phyloP scores from a whole-genome alignment of 2,113 vertebrate species.

The Hemiscyllium ocellatum region DNA sequence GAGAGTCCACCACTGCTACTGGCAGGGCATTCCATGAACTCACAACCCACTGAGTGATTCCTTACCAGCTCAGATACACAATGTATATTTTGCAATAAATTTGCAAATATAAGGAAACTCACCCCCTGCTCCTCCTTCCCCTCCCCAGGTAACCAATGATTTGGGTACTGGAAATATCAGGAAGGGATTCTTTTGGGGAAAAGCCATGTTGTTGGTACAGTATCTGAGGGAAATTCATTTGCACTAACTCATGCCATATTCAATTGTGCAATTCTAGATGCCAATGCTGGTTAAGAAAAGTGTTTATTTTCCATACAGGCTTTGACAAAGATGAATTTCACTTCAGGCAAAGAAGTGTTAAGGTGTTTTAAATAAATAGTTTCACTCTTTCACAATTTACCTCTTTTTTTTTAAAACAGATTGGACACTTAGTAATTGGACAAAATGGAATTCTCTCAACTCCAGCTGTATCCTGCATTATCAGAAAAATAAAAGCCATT shows the following conservation, averaged over 20 bases:
- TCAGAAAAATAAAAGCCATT: slow-evolving; percentile 88
- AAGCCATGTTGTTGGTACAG: not conserved
- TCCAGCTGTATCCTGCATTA: slow-evolving; percentile 91
- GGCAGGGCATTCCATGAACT: too few species aligned
- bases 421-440: slow-evolving; percentile 86
- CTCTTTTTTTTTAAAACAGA: slow-evolving; percentile 57
- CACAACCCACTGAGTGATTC: too few species aligned
- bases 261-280: not conserved
- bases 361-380: not conserved
- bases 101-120: not conserved
- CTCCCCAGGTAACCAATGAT: too few species aligned
- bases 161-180: not conserved
- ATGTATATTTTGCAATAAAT: not conserved
- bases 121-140: too few species aligned
- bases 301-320: not conserved
- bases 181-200: not conserved
- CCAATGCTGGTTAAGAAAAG: not conserved
- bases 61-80: not conserved
- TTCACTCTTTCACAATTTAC: not conserved
- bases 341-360: not conserved
- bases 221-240: not conserved
- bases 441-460: slow-evolving; percentile 96
- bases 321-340: not conserved
- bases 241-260: not conserved
- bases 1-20: too few species aligned